A percentile compares a stretch with the other conserved stretches of the same genome.
These are phyloP conservation scores for Noctua fimbriata DNA, from an alignment of 2,888 invertebrate genomes.

Conservation along the genomic window DNA sequence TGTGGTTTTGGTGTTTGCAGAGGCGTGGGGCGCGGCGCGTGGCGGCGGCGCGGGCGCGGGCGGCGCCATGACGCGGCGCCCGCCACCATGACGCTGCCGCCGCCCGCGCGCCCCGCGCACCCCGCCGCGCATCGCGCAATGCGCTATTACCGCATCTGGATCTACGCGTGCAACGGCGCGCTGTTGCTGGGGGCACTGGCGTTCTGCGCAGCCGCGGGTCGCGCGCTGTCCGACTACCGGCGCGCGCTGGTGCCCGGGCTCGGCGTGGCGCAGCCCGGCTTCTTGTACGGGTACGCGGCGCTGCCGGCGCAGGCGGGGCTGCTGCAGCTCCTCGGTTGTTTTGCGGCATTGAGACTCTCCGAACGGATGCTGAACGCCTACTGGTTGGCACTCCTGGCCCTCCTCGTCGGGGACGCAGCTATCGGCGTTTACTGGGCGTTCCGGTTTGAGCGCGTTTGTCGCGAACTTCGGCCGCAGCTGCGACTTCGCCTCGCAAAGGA, in stretches of 20 bases:
- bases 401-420: constrained; percentile 95
- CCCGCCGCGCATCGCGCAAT: constrained; percentile 91
- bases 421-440: constrained; percentile 96
- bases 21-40: constrained; percentile 90
- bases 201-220: constrained; percentile 94
- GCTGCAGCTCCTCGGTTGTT: constrained; percentile 94
- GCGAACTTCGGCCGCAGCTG: constrained; percentile 93
- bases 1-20: constrained; percentile 74
- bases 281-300: constrained; percentile 96
- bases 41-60: constrained; percentile 90
- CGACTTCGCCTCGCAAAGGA: constrained; percentile 91
- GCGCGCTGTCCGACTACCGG: constrained; percentile 93
- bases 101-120: constrained; percentile 89
- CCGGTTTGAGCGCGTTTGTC: constrained; percentile 93
- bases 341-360: constrained; percentile 95
- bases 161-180: constrained; percentile 97
- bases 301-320: constrained; percentile 93
- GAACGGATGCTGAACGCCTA: constrained; percentile 95
- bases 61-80: constrained; percentile 90
- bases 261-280: constrained; percentile 94
- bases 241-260: constrained; percentile 93
- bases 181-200: constrained; percentile 95
- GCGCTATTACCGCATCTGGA: constrained; percentile 97
- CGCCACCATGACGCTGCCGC: constrained; percentile 91
- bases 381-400: constrained; percentile 94